Conservation (phyloP, 2,113 vertebrate species). For the Naja naja region DNA sequence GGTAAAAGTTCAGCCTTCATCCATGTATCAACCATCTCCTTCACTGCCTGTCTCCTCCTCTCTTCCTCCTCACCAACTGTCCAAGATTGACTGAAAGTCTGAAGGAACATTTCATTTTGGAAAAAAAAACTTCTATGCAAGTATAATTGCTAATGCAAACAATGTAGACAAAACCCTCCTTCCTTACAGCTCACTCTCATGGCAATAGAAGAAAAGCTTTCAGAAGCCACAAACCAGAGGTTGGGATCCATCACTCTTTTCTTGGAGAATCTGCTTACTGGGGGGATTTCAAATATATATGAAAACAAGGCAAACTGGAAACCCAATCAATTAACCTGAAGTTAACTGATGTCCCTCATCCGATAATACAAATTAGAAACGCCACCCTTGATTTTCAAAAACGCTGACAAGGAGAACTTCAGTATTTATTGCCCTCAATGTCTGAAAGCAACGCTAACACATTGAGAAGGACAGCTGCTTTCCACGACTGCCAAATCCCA, state of each 20-base stretch:
- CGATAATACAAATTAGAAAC: neutral
- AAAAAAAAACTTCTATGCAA: neutral
- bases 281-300: constrained; percentile 10
- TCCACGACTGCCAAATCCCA: neutral
- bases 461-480: neutral
- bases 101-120: neutral
- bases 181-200: neutral
- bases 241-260: neutral
- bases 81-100: neutral
- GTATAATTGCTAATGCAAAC: neutral
- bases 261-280: neutral
- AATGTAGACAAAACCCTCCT: neutral
- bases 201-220: neutral
- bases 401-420: too few species aligned
- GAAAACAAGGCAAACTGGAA: neutral
- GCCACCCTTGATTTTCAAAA: neutral
- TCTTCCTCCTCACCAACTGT: neutral
- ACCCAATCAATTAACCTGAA: too few species aligned
- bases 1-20: neutral
- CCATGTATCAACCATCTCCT: neutral
- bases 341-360: neutral
- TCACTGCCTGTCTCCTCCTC: neutral
- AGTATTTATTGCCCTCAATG: neutral
- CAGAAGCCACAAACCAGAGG: neutral
- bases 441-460: neutral